phyloP scores from a whole-genome alignment of 1,140 invertebrate genomes.

The Dendroctonus valens region DNA sequence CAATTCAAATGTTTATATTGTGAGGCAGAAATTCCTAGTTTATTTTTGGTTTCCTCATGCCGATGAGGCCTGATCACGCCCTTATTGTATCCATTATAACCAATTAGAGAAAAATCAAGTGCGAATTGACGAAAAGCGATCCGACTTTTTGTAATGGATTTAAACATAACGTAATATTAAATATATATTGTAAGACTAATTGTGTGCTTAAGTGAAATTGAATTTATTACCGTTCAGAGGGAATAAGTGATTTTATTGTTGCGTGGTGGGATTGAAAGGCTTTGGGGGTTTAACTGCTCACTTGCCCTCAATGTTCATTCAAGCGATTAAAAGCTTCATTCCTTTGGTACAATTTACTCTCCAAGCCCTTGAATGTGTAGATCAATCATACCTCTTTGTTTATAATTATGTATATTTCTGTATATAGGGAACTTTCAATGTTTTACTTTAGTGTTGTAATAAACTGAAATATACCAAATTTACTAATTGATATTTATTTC shows the following conservation, averaged over 20 bases:
- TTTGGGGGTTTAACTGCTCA: too few species aligned
- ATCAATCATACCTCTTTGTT: slow-evolving; percentile 23
- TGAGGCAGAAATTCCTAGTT: too few species aligned
- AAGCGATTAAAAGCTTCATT: neutral
- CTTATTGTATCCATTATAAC: too few species aligned
- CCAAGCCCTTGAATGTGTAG: slow-evolving; percentile 9
- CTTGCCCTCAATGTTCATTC: slow-evolving; percentile 4
- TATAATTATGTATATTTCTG: slow-evolving; percentile 36
- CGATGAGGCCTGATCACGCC: too few species aligned
- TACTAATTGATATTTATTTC: slow-evolving; percentile 23
- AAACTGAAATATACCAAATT: slow-evolving; percentile 36
- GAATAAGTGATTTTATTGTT: too few species aligned
- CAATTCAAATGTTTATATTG: too few species aligned
- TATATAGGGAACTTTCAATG: slow-evolving; percentile 30
- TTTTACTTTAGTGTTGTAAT: slow-evolving; percentile 34
- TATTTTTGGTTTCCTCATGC: too few species aligned
- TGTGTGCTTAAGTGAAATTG: slow-evolving; percentile 25
- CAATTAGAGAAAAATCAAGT: too few species aligned
- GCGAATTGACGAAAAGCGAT: too few species aligned
- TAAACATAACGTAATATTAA: neutral
- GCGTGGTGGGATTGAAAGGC: too few species aligned
- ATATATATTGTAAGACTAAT: slow-evolving; percentile 23
- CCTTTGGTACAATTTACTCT: neutral
- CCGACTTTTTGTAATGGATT: too few species aligned
- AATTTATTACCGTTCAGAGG: too few species aligned